Evolutionary conservation across 2,113 vertebrate species (phyloP).

Genomic region (Cheilinus undulatus): DNA sequence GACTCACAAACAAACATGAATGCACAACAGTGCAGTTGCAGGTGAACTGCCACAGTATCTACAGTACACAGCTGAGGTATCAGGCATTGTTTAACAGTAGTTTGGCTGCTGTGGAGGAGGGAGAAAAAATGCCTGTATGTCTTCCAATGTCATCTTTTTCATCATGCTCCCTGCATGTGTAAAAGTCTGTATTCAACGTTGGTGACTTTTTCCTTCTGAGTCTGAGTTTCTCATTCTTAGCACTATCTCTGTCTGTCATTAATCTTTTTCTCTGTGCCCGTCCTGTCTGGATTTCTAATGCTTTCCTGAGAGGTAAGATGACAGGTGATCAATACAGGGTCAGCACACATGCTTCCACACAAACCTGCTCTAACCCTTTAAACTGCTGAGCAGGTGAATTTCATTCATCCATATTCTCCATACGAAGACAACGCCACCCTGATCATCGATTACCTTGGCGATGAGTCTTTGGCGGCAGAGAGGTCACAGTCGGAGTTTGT

Average conservation of each 20-base stretch:
- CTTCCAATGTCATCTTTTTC: not conserved
- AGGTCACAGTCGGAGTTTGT: constrained; percentile 50
- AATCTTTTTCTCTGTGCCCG: constrained; percentile 51
- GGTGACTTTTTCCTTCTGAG: constrained; percentile 17
- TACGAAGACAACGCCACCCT: constrained; percentile 58
- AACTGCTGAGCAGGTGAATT: constrained; percentile 75
- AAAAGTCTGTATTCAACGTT: not conserved
- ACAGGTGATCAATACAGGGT: constrained; percentile 70
- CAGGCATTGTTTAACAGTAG: constrained; percentile 36
- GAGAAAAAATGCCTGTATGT: not conserved
- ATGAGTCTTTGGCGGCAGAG: constrained; percentile 43
- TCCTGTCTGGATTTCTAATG: constrained; percentile 58
- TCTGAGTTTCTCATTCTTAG: constrained; percentile 33
- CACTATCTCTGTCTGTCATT: constrained; percentile 47
- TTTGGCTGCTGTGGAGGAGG: constrained; percentile 5
- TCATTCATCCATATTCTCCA: constrained; percentile 75
- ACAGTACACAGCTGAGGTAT: constrained; percentile 40
- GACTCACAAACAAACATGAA: not conserved
- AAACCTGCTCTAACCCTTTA: constrained; percentile 20
- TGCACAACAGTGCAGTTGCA: constrained; percentile 8
- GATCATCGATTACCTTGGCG: constrained; percentile 62
- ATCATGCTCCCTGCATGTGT: not conserved
- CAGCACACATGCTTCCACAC: constrained; percentile 19
- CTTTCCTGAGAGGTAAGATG: constrained; percentile 50
- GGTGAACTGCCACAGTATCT: constrained; percentile 13